These are phyloP conservation scores for Pissodes strobi DNA, from an alignment of 1,140 invertebrate species.

Conservation along the genomic window DNA sequence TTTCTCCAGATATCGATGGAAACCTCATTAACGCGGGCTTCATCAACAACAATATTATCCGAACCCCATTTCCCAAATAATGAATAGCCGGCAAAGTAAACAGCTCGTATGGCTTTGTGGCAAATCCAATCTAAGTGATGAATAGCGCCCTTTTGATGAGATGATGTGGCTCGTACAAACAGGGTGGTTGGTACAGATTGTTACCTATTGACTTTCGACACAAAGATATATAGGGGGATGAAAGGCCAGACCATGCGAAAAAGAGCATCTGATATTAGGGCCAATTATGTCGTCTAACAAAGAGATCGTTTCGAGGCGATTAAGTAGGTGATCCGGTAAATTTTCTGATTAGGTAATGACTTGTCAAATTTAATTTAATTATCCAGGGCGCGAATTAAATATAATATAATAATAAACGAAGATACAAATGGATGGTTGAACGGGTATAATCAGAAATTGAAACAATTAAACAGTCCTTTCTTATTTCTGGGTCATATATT, in stretches of 20 bases:
- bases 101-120: conserved; percentile 23
- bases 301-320: neutral
- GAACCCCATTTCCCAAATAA: neutral
- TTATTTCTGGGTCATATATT: no score
- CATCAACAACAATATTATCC: neutral
- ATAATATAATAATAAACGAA: no score
- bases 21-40: no score
- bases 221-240: conserved; percentile 28
- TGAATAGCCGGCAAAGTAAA: conserved; percentile 9
- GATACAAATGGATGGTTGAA: no score
- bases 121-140: conserved; percentile 39
- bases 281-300: conserved; percentile 12
- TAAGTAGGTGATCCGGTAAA: neutral
- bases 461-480: no score
- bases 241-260: conserved; percentile 35
- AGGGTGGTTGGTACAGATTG: conserved; percentile 38
- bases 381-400: no score
- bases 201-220: conserved; percentile 36
- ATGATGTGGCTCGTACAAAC: conserved; percentile 29
- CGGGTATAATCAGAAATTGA: no score
- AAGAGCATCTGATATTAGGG: conserved; percentile 38
- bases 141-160: conserved; percentile 33
- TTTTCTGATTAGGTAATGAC: conserved; percentile 4
- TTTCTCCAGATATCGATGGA: no score
- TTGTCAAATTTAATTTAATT: no score